Evolutionary conservation across 37 sponge, comb jelly and placozoan species (phyloP), one percentile per base, ranked within the genome.

Genomic region (Lycopodina hypogea): DNA sequence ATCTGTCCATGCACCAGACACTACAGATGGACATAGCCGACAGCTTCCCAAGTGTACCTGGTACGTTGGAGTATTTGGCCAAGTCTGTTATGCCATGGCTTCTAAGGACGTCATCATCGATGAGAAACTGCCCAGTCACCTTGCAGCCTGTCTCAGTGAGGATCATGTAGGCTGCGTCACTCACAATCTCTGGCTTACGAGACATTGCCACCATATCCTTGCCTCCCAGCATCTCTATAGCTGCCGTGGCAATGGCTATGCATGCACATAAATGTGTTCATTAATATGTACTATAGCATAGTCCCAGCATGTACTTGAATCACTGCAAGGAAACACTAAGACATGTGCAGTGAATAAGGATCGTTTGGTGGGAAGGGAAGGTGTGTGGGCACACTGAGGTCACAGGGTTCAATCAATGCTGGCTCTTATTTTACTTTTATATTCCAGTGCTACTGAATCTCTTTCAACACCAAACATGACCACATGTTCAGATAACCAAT

Each of bases 101-200:
- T 53, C 36, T 77, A 56, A 98, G 53, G 12, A 97, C 90, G 23
- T 86, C 90, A 18, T 98, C 99, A 85, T 98, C 99, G 53, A 98
- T 86, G n/a, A 89, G 82, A 81, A 95, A 98, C 61, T 98, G 79
- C 6, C 96, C 99, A 42, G 96, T 98, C 33, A 78, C 61, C n/a
- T 86, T 68, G 2, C 51, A 40, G 42, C 93, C 87, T 61, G 83
- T 77, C 69, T 75, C 63, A 55, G 86, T 88, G 22, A 98, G 80
- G 8, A 98, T 89, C 22, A 87, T 76, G 72, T 93, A 98, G 15
- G 99, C 99, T 41, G 99, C 99, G 72, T 98, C 99, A 3, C 90
- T 92, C 99, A 98, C 93, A 41, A 98, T 98, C 48, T 96, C 96
- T 33, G 93, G 92, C 41, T 88, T 96, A 42, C 99, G 90, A 56